phyloP scores from a whole-genome alignment of 2,888 invertebrate species.

The Macaria liturata region DNA sequence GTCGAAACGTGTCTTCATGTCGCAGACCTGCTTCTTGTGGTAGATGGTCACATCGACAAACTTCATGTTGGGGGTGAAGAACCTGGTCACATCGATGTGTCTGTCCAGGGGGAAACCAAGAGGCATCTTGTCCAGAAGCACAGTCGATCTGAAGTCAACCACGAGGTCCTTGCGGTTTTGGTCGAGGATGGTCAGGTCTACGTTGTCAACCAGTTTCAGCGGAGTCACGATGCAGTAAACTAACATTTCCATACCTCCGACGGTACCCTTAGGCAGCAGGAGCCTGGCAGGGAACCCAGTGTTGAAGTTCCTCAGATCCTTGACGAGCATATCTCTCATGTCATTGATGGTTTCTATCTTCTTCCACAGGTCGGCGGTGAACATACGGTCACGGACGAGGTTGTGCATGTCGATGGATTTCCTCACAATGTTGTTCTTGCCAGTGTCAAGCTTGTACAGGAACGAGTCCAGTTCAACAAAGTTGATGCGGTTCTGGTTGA shows the following conservation, averaged over 20 bases:
- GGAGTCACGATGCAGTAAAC: conserved; percentile 86
- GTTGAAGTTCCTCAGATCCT: conserved; percentile 73
- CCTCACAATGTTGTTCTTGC: conserved; percentile 85
- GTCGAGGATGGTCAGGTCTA: conserved; percentile 63
- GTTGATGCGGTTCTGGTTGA: conserved; percentile 83
- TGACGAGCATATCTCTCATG: conserved; percentile 56
- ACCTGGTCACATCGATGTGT: conserved; percentile 81
- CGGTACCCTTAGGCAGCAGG: conserved; percentile 87
- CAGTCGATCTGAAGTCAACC: conserved; percentile 65
- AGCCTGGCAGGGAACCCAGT: conserved; percentile 89
- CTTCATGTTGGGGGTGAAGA: conserved; percentile 87
- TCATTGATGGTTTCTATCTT: conserved; percentile 82
- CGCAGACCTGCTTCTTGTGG: conserved; percentile 80
- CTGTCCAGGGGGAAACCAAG: conserved; percentile 91
- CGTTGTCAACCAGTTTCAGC: conserved; percentile 68
- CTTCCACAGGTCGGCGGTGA: conserved; percentile 85
- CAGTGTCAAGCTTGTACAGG: conserved; percentile 83
- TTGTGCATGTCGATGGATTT: conserved; percentile 86
- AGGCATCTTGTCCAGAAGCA: conserved; percentile 84
- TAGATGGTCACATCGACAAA: conserved; percentile 86
- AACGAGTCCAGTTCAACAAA: conserved; percentile 87
- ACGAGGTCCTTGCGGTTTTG: conserved; percentile 71
- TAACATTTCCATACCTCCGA: conserved; percentile 86
- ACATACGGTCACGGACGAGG: conserved; percentile 85
- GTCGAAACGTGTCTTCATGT: conserved; percentile 73